Percentiles rank a stretch among this genome's conserved stretches.
These are phyloP conservation scores for Peromyscus aztecus DNA, from an alignment of 2,797 vertebrate genomes.

Conservation along the genomic window DNA sequence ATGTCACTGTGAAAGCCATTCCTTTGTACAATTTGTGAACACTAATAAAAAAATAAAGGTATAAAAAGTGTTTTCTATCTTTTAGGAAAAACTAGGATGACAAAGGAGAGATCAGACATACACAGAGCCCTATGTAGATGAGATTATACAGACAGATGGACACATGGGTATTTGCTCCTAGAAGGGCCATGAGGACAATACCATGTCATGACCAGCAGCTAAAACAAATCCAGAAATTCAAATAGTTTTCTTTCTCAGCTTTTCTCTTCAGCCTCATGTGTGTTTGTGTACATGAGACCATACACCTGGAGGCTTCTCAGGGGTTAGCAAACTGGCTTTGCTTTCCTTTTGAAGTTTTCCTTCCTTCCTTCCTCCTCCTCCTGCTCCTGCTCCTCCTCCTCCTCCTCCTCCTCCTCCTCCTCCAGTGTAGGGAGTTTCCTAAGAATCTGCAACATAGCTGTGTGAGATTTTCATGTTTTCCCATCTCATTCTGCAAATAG, in stretches of 20 bases:
- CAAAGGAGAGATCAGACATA: neutral
- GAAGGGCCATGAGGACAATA: neutral
- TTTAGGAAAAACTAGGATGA: neutral
- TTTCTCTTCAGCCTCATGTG: neutral
- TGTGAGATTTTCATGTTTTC: constrained; percentile 54
- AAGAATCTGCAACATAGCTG: constrained; percentile 52
- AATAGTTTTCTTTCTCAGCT: neutral
- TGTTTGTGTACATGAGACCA: neutral
- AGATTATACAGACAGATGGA: neutral
- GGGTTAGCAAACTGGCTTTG: neutral
- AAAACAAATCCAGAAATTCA: neutral
- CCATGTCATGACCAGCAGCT: neutral
- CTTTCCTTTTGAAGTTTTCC: constrained; percentile 5
- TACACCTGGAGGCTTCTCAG: neutral
- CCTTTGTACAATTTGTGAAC: neutral
- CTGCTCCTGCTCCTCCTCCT: too few species aligned
- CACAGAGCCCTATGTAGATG: neutral
- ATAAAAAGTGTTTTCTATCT: neutral
- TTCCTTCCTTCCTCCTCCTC: neutral
- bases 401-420: neutral
- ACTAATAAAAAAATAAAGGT: neutral
- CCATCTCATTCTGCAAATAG: constrained; percentile 71
- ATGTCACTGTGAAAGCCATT: neutral
- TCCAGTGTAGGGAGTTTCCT: constrained; percentile 30
- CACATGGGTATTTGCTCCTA: neutral